Evolutionary conservation across 2,797 vertebrate species (phyloP), one percentile per base, ranked within the genome.

Genomic region (Loriculus beryllinus): DNA sequence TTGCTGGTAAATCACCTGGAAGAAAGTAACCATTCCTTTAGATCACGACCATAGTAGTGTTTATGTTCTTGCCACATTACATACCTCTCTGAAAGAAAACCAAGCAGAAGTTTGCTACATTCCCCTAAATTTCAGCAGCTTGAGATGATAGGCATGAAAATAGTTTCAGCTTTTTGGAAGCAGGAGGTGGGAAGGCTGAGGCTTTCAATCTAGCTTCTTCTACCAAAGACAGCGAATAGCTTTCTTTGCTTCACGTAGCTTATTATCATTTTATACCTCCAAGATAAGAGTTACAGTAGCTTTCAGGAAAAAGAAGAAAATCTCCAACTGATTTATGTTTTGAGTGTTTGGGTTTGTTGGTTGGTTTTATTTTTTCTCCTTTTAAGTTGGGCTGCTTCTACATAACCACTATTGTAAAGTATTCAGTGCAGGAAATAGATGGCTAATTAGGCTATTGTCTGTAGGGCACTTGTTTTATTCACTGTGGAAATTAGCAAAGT

Each of bases 371-470:
- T 33, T 23, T 33, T 43, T 54, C 42, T 54, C 17, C 6, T 56
- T 90, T 75, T 37, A 90, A 93, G n/a, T 92, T 86, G 94, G 77
- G 20, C 87, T 95, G 18, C 49, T 52, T 7, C 78, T 71, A 10
- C 42, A 16, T 88, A 75, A 70, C 26, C 64, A 75, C 42, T 12
- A 19, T 35, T 52, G 39, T 64, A 9, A 93, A 77, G 67, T 79
- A 60, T 68, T 78, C 10, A 14, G 90, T 65, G 90, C 84, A 95
- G 85, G 95, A 93, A 96, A 83, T 93, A 94, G 86, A n/a, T 74
- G 84, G 17, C 88, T 96, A 96, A 96, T 96, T 95, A 95, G 90
- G 92, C 84, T 95, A 29, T 72, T 90, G 64, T 90, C 90, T 92
- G 65, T 92, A 91, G 84, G 90, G 89, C 78, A 47, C 70, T 95